Percentiles rank a stretch among this genome's conserved stretches.
Evolutionary conservation across 53 echinoderm and acorn worm genomes (phyloP).

Genomic region (Henricia sp.): DNA sequence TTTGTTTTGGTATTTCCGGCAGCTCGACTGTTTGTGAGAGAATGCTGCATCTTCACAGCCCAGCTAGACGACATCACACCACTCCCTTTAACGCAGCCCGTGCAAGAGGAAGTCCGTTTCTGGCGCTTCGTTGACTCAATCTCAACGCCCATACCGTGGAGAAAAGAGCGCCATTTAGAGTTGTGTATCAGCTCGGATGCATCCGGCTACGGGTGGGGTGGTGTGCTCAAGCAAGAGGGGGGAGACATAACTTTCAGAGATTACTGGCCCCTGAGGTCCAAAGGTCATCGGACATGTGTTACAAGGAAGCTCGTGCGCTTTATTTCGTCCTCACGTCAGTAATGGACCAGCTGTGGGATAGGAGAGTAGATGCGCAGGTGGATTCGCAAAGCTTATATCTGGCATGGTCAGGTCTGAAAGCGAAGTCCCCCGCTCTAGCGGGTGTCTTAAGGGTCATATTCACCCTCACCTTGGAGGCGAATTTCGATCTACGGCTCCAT

Average conservation of each 20-base stretch:
- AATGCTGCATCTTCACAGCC: slow-evolving; percentile 7
- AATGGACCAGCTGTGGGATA: slow-evolving; percentile 13
- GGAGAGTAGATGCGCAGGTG: slow-evolving; percentile 30
- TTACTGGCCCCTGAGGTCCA: slow-evolving; percentile 8
- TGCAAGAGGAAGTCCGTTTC: slow-evolving; percentile 9
- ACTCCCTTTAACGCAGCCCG: neutral
- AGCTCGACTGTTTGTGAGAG: slow-evolving; percentile 24
- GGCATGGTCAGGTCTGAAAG: slow-evolving; percentile 4
- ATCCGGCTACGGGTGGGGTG: slow-evolving; percentile 34
- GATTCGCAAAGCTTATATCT: slow-evolving; percentile 2
- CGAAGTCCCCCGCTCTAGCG: neutral
- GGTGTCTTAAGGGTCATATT: no score
- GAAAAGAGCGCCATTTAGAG: slow-evolving; percentile 17
- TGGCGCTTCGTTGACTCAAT: slow-evolving; percentile 20
- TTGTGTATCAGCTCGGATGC: slow-evolving; percentile 13
- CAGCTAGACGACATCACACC: slow-evolving; percentile 9
- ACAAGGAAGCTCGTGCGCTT: slow-evolving; percentile 25
- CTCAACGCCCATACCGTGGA: slow-evolving; percentile 17
- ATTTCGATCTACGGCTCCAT: no score
- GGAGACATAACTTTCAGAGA: slow-evolving; percentile 10
- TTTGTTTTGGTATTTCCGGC: slow-evolving; percentile 23
- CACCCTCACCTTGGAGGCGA: no score
- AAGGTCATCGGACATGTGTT: slow-evolving; percentile 8
- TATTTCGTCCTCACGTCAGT: slow-evolving; percentile 17
- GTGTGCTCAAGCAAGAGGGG: neutral